Base-by-base conservation (phyloP, 1,140 invertebrate species). In the Brachionus rotundiformis region DNA sequence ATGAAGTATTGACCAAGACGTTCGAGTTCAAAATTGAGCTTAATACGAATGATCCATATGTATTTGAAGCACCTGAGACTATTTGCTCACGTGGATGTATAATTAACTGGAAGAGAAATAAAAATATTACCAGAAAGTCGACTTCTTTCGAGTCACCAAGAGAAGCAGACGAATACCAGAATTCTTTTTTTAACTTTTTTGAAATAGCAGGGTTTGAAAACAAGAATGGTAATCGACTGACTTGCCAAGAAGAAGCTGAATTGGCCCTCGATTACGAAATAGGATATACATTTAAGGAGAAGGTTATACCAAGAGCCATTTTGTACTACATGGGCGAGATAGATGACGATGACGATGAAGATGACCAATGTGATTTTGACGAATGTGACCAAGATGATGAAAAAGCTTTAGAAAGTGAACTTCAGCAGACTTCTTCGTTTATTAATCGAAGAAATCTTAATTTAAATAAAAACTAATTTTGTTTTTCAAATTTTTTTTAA, bases 141-240 rank as follows among this genome's bases (percentile, higher is more conserved):
- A 92, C 98, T 39, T 95, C 96, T 87, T 98, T 98, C 90, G 98
- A 96, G 88, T 95, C 98, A 88, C 23, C 47, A 5, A 54, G 8
- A 19, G 98, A 98, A 87, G 95, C 98, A 88, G 94, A 93, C 82
- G 93, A 98, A 80, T 93, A 88, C 73, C 87, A 87, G 82, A 90
- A 90, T 83, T 98, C 96, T 0, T 99, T 99, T 90, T 99, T 99
- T 90, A 98, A 98, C 88, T 99, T 99, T 91, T 99, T 99, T 89
- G 92, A 90, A 83, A 95, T 96, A 41, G 95, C 95, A 25, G 47
- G 59, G 16, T 39, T 79, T 16, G 76, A 79, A 19, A 59, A 59
- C 7, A 79, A 79, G 16, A 79, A 8, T 23, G 19, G 39, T 7
- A 92, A 90, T 83, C 95, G 96, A 41, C 95, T 95, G 36, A 79